These are phyloP conservation scores for Hypolimnas misippus DNA, from an alignment of 2,888 invertebrate genomes.

Conservation along the genomic window DNA sequence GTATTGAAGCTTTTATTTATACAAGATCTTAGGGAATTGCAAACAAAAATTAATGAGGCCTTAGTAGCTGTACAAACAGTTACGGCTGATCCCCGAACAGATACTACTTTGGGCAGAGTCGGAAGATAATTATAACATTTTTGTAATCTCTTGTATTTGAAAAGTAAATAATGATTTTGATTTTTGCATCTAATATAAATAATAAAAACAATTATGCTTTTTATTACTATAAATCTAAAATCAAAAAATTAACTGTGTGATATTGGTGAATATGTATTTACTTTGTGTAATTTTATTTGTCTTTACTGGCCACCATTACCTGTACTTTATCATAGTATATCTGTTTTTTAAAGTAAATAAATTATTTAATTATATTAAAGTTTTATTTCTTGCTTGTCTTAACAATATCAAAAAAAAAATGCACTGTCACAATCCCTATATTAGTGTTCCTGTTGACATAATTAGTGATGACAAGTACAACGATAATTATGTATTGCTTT, in stretches of 20 bases:
- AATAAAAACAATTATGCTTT: conserved; percentile 1
- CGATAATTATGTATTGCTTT: too few relatives aligned
- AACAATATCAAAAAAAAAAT: conserved; percentile 27
- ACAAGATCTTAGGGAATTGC: conserved; percentile 92
- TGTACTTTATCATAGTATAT: neutral
- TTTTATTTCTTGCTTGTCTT: conserved; percentile 14
- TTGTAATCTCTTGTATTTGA: neutral
- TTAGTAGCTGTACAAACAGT: conserved; percentile 96
- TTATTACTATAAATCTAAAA: neutral
- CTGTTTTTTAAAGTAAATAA: conserved; percentile 18
- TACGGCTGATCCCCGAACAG: conserved; percentile 98
- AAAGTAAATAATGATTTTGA: conserved; percentile 11
- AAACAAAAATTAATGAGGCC: conserved; percentile 96
- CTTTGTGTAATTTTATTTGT: neutral
- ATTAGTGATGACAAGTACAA: too few relatives aligned
- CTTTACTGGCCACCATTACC: neutral
- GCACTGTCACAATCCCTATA: conserved; percentile 1
- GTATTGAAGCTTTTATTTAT: conserved; percentile 91
- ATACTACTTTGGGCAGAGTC: conserved; percentile 96
- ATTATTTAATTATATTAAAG: conserved; percentile 14
- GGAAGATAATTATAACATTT: conserved; percentile 81
- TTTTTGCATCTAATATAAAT: neutral
- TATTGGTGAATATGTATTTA: neutral
- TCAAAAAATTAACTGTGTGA: neutral
- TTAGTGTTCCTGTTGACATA: neutral